These are phyloP conservation scores for Pyrocoelia pectoralis DNA, from an alignment of 2,888 invertebrate genomes.

Conservation along the genomic window DNA sequence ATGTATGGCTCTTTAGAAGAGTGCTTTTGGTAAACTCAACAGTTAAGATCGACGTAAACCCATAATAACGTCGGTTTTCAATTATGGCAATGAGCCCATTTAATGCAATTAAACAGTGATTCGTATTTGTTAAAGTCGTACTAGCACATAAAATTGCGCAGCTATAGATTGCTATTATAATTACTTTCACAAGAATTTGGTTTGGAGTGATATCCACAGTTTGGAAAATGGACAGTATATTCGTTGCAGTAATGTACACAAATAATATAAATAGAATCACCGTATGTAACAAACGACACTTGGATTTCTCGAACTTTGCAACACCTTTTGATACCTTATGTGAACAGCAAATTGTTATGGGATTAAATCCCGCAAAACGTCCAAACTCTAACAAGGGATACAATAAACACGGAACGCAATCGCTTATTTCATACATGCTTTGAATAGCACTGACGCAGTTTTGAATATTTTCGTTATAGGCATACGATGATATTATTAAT, in stretches of 20 bases:
- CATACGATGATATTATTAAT: no score
- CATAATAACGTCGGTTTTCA: background rate
- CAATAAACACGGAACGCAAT: background rate
- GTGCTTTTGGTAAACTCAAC: background rate
- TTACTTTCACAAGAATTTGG: background rate
- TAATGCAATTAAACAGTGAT: background rate
- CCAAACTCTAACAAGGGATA: background rate
- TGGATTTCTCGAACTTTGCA: background rate
- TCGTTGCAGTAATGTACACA: background rate
- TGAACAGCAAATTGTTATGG: background rate
- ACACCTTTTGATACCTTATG: background rate
- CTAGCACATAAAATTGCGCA: background rate
- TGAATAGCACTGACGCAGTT: no score
- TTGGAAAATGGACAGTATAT: background rate
- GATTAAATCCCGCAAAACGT: background rate
- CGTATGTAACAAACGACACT: background rate
- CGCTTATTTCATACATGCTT: background rate
- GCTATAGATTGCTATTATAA: background rate
- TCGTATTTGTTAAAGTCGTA: background rate
- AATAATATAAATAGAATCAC: background rate
- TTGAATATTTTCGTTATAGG: no score
- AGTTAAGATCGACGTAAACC: background rate
- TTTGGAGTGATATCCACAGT: background rate
- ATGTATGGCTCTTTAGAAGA: background rate
- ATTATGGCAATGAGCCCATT: background rate